Evolutionary conservation across 1,140 invertebrate species (phyloP), one percentile per base, ranked within the genome.

Genomic region (Lucilia cuprina): DNA sequence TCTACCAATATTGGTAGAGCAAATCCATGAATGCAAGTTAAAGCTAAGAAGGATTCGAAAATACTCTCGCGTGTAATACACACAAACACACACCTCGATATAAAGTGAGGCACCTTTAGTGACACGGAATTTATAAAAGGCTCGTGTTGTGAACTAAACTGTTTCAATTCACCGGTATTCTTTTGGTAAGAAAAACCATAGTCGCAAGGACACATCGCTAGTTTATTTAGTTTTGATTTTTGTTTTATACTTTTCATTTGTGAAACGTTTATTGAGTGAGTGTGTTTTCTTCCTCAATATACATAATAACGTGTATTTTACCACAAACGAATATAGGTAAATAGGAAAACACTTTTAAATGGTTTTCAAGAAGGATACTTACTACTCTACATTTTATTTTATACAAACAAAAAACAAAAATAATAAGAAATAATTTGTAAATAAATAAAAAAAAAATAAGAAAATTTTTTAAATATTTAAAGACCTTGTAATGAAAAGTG

Each of bases 161-260:
- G 85, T 87, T 88, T 88, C 87, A 89, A 89, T 88, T 85, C 86
- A 85, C 88, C 88, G 88, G 88, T 85, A 87, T 80, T 80, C 77
- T 80, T 80, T 25, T 80, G 77, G 77, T 49, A 80, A 80, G 41
- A 5, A 13, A 80, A 49, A 49, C 35, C 65, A n/a, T 25, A 19
- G 41, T 80, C n/a, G 77, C 77, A 80, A 80, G 77, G 77, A 80
- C 77, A 49, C 47, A 80, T 80, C 60, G 50, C 19, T 49, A 82
- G 70, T 82, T 35, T n/a, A 34, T 82, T 82, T 82, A 14, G 65
- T 47, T 8, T 34, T 82, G 21, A 14, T 82, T 70, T 30, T 70
- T 21, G 8, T 19, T 70, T 7, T 7, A n/a, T 65, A 65, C 14
- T 65, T 70, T 60, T 17, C 50, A 60, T 60, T 17, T 30, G 25